Evolutionary conservation across 2,888 invertebrate species (phyloP), one percentile per base, ranked within the genome.

Genomic region (Gymnocheta viridis): DNA sequence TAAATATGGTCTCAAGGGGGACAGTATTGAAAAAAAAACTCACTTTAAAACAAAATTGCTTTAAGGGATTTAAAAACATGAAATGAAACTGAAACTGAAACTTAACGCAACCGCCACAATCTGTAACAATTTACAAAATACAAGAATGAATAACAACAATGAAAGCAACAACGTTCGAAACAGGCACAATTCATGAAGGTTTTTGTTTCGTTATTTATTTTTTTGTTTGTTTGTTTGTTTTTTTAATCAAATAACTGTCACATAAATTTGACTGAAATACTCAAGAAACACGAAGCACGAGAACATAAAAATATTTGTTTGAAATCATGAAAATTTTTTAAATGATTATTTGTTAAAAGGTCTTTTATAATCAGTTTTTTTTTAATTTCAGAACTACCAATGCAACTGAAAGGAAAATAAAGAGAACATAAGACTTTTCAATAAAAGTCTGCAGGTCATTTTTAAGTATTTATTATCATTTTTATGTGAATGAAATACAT

Each of bases 171-270:
- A 38, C 17, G 0, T 29, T 64, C 38, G 62, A 49, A 58, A 66
- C 49, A 58, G 35, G 32, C 14, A 35, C 54, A 79, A 72, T 72
- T 72, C 47, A 72, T 72, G 22, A 64, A 19, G 56, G 19, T 38
- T 69, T 70, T 58, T 56, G 44, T 32, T 44, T 32, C n/a, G 32
- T 27, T 49, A 24, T 29, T 47, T 17, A 12, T 29, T 35, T 35
- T 66, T 41, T 56, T 44, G 27, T 54, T 56, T n/a, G n/a, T n/a
- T n/a, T n/a, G n/a, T n/a, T n/a, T n/a, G n/a, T n/a, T n/a, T n/a
- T 62, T 78, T 60, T 69, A 82, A 82, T 78, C 78, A 78, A 82
- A 82, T 82, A 82, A 78, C 73, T 82, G 82, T 82, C 82, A 78
- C 82, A 82, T 82, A 82, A 78, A 82, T 78, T 69, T 82, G 82